Evolutionary conservation across 1,140 invertebrate genomes (phyloP).

Genomic region (Acromyrmex charruanus): DNA sequence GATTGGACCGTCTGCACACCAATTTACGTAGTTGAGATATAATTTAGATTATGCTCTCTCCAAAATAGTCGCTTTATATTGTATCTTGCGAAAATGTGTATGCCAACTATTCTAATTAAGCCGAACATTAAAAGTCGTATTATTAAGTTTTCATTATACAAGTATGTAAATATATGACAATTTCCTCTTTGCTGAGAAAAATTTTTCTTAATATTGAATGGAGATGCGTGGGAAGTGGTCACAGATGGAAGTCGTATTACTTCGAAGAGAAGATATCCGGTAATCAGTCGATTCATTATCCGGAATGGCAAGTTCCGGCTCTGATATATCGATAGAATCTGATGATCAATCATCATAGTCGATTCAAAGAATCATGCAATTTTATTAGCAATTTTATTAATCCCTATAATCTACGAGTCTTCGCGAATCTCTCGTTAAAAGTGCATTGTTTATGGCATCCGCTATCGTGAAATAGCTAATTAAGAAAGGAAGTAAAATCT

Average conservation of each 20-base stretch:
- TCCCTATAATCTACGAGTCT: slow-evolving; percentile 19
- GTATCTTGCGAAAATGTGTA: background rate
- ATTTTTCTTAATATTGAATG: slow-evolving; percentile 4
- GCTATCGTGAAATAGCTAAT: slow-evolving; percentile 27
- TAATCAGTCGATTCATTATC: slow-evolving; percentile 44
- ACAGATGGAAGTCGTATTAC: slow-evolving; percentile 1
- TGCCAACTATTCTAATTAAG: slow-evolving; percentile 1
- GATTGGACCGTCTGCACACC: slow-evolving; percentile 31
- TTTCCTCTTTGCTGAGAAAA: slow-evolving; percentile 25
- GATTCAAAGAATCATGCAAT: slow-evolving; percentile 12
- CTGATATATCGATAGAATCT: slow-evolving; percentile 3
- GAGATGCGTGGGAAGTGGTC: slow-evolving; percentile 46
- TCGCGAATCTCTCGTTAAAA: slow-evolving; percentile 32
- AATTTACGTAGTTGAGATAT: slow-evolving; percentile 37
- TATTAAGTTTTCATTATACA: background rate
- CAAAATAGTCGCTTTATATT: slow-evolving; percentile 30
- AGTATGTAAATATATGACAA: slow-evolving; percentile 6
- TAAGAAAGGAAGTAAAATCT: slow-evolving; percentile 37
- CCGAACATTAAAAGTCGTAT: background rate
- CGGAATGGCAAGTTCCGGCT: background rate
- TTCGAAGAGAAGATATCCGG: slow-evolving; percentile 1
- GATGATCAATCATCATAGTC: slow-evolving; percentile 43
- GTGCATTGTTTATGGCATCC: slow-evolving; percentile 33
- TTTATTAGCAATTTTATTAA: slow-evolving; percentile 68
- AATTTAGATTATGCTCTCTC: slow-evolving; percentile 12